A percentile compares a stretch with the other conserved stretches of the same genome.
These are phyloP conservation scores for Archivesica marissinica DNA, from an alignment of 1,140 invertebrate species.

Conservation along the genomic window DNA sequence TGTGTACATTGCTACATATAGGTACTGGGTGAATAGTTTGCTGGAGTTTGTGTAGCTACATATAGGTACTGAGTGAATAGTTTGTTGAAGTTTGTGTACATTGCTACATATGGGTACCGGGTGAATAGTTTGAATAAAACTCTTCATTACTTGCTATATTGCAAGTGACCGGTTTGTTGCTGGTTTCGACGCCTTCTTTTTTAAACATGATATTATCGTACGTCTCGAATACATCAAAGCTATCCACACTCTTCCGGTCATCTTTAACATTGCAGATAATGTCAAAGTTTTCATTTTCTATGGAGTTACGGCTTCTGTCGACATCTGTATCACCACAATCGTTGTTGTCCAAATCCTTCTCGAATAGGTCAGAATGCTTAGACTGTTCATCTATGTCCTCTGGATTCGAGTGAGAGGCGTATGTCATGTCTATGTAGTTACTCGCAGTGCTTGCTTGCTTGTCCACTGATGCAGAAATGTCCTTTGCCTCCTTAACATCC, in stretches of 20 bases:
- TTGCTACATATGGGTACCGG: slow-evolving; percentile 12
- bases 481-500: not conserved
- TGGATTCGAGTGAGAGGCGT: not conserved
- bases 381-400: not conserved
- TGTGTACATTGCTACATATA: no score
- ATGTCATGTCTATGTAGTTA: slow-evolving; percentile 56
- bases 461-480: not conserved
- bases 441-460: not conserved
- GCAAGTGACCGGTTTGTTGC: not conserved
- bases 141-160: not conserved
- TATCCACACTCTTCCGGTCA: slow-evolving; percentile 1
- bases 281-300: slow-evolving; percentile 53
- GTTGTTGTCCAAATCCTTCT: not conserved
- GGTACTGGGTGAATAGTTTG: no score
- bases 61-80: no score
- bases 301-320: slow-evolving; percentile 34
- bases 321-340: not conserved
- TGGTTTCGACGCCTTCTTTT: not conserved
- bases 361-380: not conserved
- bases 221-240: slow-evolving; percentile 41
- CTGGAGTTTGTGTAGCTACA: no score
- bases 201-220: slow-evolving; percentile 39
- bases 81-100: no score
- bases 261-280: not conserved
- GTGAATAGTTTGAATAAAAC: slow-evolving; percentile 1